Evolutionary conservation across 92 coral and sea anemone genomes (phyloP), one percentile per base, ranked within the genome.

Genomic region (Porites divaricata): DNA sequence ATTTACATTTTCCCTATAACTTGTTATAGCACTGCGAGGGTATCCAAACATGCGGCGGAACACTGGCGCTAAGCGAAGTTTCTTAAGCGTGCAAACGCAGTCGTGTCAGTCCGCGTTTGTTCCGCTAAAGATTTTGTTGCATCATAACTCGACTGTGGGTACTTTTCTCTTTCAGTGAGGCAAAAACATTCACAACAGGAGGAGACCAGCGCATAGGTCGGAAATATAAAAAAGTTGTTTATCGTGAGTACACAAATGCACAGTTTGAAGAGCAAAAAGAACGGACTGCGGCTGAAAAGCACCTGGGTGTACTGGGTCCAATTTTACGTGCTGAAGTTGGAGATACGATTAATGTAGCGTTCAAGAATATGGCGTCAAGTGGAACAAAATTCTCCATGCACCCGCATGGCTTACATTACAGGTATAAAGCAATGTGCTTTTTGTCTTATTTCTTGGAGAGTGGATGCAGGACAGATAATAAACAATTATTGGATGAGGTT

Each of bases 251-350:
- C 88, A 89, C 89, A 0, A 89, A 86, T 78, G 87, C 75, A 20
- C 45, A 88, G 48, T 95, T 95, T 77, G 81, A 70, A 11, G 63
- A 52, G 50, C 65, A 70, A 54, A 93, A 87, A 67, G 10, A 15
- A 21, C 88, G 92, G 23, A 82, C 88, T 19, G 72, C 45, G 17
- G 71, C 91, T 28, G 89, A 87, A 12, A 77, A 76, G 17, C 91
- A 94, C 67, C 86, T 95, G 54, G 98, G 98, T 67, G 64, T 95
- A 15, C 83, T 95, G 85, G 98, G 98, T 22, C 98, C 98, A 1
- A 92, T 88, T 49, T 74, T 95, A 26, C 88, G 88, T 63, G 98
- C 98, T n/a, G 98, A 95, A 85, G 95, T 95, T 74, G 98, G 98
- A 20, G 98, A 95, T 76, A 95, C 92, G 13, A 92, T 95, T 57